Evolutionary conservation across 2,113 vertebrate genomes (phyloP).

Genomic region (Zingel zingel): DNA sequence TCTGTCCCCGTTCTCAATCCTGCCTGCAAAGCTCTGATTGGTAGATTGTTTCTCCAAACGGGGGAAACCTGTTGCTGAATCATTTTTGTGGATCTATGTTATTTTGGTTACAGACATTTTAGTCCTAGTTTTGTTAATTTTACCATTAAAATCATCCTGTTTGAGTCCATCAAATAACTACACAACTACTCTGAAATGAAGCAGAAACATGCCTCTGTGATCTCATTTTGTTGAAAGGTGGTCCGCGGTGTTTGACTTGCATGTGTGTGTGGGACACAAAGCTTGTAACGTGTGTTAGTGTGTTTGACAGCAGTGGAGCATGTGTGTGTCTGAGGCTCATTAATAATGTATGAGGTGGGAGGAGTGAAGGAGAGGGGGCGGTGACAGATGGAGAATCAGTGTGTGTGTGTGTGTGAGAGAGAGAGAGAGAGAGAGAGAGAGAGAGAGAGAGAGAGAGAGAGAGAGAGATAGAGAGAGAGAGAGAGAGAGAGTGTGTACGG

Average conservation of each 20-base stretch:
- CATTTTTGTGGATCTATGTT: not conserved
- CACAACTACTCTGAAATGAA: not conserved
- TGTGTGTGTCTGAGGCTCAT: conserved; percentile 56
- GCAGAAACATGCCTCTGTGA: not conserved
- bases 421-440: not conserved
- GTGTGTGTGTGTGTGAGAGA: conserved; percentile 30
- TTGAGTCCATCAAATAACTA: not conserved
- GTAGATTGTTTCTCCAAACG: not conserved
- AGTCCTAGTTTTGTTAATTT: not conserved
- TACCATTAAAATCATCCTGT: not conserved
- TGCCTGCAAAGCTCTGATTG: not conserved
- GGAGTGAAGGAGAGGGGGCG: conserved; percentile 71
- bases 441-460: conserved; percentile 36
- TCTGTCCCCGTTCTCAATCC: not conserved
- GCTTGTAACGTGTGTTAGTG: conserved; percentile 25
- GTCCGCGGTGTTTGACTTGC: not conserved
- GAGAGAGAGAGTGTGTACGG: conserved; percentile 6
- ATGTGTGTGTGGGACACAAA: conserved; percentile 8
- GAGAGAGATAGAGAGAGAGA: conserved; percentile 21
- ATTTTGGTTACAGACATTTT: not conserved
- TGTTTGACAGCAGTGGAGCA: conserved; percentile 40
- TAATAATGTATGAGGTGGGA: conserved; percentile 84
- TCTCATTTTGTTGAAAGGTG: not conserved
- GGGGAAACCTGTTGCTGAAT: not conserved
- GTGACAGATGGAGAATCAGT: conserved; percentile 79